A percentile compares a stretch with the other conserved stretches of the same genome.
Conservation (phyloP, 2,797 vertebrate genomes). For the Lithobates sylvaticus region DNA sequence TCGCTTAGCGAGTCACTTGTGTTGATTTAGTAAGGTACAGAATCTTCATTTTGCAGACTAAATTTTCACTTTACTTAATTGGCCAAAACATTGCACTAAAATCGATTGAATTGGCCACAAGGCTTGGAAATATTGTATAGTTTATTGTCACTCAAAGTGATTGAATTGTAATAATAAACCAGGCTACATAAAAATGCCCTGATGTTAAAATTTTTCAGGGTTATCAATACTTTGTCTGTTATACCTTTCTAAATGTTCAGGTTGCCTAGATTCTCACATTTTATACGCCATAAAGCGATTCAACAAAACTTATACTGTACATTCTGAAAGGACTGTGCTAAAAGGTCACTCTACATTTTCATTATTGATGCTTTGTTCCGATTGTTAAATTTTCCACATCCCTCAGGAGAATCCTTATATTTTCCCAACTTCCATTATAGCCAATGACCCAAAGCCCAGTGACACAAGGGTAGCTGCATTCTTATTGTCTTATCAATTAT, state of each 20-base stretch:
- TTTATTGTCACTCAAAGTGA: too few species aligned
- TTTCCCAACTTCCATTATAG: constrained; percentile 19
- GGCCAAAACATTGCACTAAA: too few species aligned
- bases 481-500: constrained; percentile 23
- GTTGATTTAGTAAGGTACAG: too few species aligned
- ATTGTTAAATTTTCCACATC: constrained; percentile 23
- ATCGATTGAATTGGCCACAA: too few species aligned
- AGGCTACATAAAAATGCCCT: too few species aligned
- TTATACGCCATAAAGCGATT: neutral
- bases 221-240: neutral
- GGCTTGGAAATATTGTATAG: too few species aligned
- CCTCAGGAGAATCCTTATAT: constrained; percentile 31
- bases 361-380: constrained; percentile 41
- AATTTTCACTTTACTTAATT: too few species aligned
- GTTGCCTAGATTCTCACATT: neutral
- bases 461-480: neutral
- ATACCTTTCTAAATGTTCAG: neutral
- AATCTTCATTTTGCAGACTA: too few species aligned
- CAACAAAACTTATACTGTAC: constrained; percentile 2
- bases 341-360: constrained; percentile 21
- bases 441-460: constrained; percentile 2
- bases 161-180: too few species aligned
- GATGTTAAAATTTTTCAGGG: too few species aligned
- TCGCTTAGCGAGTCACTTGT: too few species aligned
- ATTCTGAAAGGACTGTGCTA: neutral